A percentile compares a stretch with the other conserved stretches of the same genome.
Evolutionary conservation across 92 coral and sea anemone genomes (phyloP).

Genomic region (Bergia puertoricense): DNA sequence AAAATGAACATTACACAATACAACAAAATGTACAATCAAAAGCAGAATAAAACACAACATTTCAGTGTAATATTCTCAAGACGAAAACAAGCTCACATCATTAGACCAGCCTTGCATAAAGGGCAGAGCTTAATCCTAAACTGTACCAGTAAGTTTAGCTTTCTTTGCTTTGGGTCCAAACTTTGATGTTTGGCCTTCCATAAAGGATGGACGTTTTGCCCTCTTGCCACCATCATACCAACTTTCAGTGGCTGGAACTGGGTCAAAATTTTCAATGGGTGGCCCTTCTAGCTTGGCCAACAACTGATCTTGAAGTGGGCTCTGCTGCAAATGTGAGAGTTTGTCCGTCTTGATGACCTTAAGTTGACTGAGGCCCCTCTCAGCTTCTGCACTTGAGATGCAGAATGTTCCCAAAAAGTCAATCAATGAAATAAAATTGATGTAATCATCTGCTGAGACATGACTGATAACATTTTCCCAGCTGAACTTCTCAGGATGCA

Average conservation of each 20-base stretch:
- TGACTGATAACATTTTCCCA: constrained; percentile 48
- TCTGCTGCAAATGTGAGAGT: constrained; percentile 33
- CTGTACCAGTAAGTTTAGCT: constrained; percentile 29
- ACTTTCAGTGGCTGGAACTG: background rate
- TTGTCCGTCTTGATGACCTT: constrained; percentile 42
- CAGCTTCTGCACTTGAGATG: constrained; percentile 54
- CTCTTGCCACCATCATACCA: background rate
- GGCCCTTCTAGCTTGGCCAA: constrained; percentile 38
- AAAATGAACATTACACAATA: constrained; percentile 28
- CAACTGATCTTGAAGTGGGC: constrained; percentile 46
- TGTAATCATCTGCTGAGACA: constrained; percentile 30
- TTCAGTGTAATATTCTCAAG: constrained; percentile 34
- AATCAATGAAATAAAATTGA: constrained; percentile 47
- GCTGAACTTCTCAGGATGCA: constrained; percentile 46
- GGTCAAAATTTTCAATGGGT: constrained; percentile 27
- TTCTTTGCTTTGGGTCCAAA: constrained; percentile 57
- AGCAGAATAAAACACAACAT: background rate
- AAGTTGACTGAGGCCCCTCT: constrained; percentile 41
- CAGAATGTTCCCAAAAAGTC: constrained; percentile 51
- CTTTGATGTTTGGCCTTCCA: constrained; percentile 57
- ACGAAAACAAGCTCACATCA: background rate
- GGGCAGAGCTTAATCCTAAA: constrained; percentile 10
- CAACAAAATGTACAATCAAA: constrained; percentile 26
- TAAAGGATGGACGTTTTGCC: constrained; percentile 40
- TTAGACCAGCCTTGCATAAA: background rate